These are phyloP conservation scores for Anolis carolinensis DNA, from an alignment of 2,113 vertebrate genomes.

Conservation along the genomic window DNA sequence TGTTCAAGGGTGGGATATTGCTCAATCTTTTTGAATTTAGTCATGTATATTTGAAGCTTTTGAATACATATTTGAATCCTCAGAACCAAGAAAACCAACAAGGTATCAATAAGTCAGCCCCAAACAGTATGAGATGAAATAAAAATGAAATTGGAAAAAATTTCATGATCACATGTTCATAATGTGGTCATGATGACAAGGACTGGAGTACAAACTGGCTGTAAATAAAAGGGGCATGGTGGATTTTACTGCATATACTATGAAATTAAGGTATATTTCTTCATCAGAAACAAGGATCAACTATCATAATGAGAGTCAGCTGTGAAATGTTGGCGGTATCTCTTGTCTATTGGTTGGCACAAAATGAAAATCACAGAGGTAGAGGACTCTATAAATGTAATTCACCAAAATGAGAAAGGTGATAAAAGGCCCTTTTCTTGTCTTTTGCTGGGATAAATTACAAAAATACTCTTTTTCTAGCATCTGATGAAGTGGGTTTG, in stretches of 20 bases:
- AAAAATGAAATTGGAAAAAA: neutral
- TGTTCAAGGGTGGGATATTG: neutral
- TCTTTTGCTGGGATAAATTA: conserved; percentile 67
- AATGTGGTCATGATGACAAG: conserved; percentile 14
- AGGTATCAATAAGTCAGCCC: conserved; percentile 8
- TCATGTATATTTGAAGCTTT: neutral
- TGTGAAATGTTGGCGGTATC: conserved; percentile 49
- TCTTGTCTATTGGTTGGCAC: conserved; percentile 51
- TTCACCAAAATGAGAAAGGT: conserved; percentile 63
- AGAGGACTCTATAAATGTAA: conserved; percentile 64
- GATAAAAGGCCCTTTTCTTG: conserved; percentile 67
- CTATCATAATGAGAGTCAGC: conserved; percentile 50
- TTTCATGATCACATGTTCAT: conserved; percentile 6
- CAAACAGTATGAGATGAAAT: conserved; percentile 5
- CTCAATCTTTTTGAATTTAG: neutral
- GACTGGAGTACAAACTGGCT: neutral
- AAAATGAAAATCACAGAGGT: conserved; percentile 60
- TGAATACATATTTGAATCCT: neutral
- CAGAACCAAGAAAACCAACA: too few relatives aligned
- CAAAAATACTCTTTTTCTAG: conserved; percentile 67
- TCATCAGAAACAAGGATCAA: conserved; percentile 42
- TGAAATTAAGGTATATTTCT: conserved; percentile 29
- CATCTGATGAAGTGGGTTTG: conserved; percentile 69
- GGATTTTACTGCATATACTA: neutral
- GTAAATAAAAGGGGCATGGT: conserved; percentile 20